A percentile compares a stretch with the other conserved stretches of the same genome.
phyloP scores from a whole-genome alignment of 2,797 vertebrate genomes.

The Brotula barbata region DNA sequence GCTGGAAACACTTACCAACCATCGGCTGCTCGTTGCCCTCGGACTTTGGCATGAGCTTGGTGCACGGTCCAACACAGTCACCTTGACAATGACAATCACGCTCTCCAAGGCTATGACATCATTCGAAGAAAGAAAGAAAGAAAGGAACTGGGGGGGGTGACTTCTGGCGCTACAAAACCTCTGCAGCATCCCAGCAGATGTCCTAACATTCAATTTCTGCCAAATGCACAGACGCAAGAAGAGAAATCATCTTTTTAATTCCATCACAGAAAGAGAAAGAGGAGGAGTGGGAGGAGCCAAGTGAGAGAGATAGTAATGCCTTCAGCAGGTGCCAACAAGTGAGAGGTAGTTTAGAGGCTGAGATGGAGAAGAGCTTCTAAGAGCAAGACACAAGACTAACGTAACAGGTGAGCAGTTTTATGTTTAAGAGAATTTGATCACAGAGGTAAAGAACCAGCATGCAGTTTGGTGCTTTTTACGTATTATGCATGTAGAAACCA shows the following conservation, averaged over 20 bases:
- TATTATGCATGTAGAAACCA: no score
- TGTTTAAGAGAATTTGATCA: neutral
- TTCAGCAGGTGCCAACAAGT: slow-evolving; percentile 80
- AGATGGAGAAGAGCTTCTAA: slow-evolving; percentile 75
- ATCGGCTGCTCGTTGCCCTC: slow-evolving; percentile 28
- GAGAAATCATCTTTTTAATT: slow-evolving; percentile 61
- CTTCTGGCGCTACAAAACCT: slow-evolving; percentile 64
- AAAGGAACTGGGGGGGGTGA: slow-evolving; percentile 36
- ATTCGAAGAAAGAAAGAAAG: slow-evolving; percentile 46
- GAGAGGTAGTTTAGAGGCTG: slow-evolving; percentile 63
- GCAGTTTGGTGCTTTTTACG: no score
- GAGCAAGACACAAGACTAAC: slow-evolving; percentile 50
- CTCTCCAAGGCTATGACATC: slow-evolving; percentile 69
- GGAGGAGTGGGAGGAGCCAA: slow-evolving; percentile 68
- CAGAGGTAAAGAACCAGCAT: no score
- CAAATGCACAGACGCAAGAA: slow-evolving; percentile 58
- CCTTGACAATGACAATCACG: slow-evolving; percentile 69
- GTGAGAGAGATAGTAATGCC: slow-evolving; percentile 76
- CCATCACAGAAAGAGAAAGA: slow-evolving; percentile 48
- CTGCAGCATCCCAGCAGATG: slow-evolving; percentile 70
- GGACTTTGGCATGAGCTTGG: slow-evolving; percentile 46
- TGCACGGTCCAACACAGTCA: slow-evolving; percentile 51
- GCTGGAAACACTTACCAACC: neutral
- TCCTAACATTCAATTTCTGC: slow-evolving; percentile 61
- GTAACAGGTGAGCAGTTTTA: slow-evolving; percentile 57